Evolutionary conservation across 2,113 vertebrate species (phyloP), one percentile per base, ranked within the genome.

Genomic region (Eptesicus fuscus): DNA sequence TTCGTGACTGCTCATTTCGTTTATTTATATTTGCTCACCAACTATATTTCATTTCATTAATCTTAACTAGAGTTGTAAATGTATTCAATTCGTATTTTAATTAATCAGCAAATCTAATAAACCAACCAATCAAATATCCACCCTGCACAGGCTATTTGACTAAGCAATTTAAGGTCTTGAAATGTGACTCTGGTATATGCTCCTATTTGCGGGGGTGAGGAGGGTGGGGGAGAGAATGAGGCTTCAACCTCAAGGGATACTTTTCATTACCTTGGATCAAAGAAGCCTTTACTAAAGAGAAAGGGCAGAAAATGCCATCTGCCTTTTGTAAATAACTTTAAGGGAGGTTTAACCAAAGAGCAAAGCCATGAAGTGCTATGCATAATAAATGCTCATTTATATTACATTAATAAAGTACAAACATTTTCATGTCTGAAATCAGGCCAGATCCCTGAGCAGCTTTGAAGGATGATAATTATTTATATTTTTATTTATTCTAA

Each of bases 251-350:
- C 85, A 78, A 20, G 87, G 65, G 9, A 90, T 83, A 59, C 49
- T 84, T 95, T 78, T 95, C 79, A 82, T 95, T 67, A 95, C 42
- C 44, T 86, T 91, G 16, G 35, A 83, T 95, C 59, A 96, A 93
- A 92, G 14, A 73, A 88, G 70, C 18, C 94, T 70, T 87, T 42
- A 76, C 56, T 59, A 65, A 93, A 94, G 90, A 74, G 70, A 95
- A 96, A 94, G 76, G 78, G 49, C 92, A 93, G 44, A 71, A 87
- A 95, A 96, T 89, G 77, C 37, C 82, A 92, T 83, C 53, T 86
- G 23, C n/a, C 69, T 73, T 90, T 76, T 86, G 42, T 73, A 94
- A 95, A 70, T 95, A 94, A 83, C 63, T 89, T 83, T 77, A 90
- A 84, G 12, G 53, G 8, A 71, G 3, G 30, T 65, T 88, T 80